A percentile compares a stretch with the other conserved stretches of the same genome.
These are phyloP conservation scores for Folsomia manolachei DNA, from an alignment of 2,888 invertebrate species.

Conservation along the genomic window DNA sequence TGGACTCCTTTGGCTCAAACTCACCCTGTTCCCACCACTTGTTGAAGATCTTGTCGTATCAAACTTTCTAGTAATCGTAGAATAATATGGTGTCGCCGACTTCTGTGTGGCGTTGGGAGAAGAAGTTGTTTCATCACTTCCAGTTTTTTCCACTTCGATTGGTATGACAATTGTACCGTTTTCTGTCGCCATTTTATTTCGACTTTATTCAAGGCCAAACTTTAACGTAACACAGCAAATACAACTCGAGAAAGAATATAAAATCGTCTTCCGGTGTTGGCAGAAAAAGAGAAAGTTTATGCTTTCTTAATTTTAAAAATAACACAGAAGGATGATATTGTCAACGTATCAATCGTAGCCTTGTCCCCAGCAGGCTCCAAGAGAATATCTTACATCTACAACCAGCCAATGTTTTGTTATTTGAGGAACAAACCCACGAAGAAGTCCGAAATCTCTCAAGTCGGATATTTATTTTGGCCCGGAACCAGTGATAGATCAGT, in stretches of 20 bases:
- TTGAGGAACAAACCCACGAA: neutral
- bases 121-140: neutral
- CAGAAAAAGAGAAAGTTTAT: too few species aligned
- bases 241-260: too few species aligned
- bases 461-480: slow-evolving; percentile 4
- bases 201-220: too few species aligned
- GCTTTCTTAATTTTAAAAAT: too few species aligned
- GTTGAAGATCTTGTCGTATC: neutral
- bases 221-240: too few species aligned
- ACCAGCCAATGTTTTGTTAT: neutral
- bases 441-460: neutral
- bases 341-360: neutral
- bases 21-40: neutral
- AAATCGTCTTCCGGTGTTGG: too few species aligned
- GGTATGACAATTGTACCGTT: neutral
- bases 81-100: neutral
- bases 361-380: neutral
- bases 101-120: neutral
- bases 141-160: neutral
- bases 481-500: neutral
- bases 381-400: neutral
- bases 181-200: neutral
- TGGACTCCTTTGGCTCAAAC: too few species aligned
- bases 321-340: neutral
- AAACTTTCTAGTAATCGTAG: neutral